Evolutionary conservation across 2,888 invertebrate species (phyloP), one percentile per base, ranked within the genome.

Genomic region (Hypsopygia costalis): DNA sequence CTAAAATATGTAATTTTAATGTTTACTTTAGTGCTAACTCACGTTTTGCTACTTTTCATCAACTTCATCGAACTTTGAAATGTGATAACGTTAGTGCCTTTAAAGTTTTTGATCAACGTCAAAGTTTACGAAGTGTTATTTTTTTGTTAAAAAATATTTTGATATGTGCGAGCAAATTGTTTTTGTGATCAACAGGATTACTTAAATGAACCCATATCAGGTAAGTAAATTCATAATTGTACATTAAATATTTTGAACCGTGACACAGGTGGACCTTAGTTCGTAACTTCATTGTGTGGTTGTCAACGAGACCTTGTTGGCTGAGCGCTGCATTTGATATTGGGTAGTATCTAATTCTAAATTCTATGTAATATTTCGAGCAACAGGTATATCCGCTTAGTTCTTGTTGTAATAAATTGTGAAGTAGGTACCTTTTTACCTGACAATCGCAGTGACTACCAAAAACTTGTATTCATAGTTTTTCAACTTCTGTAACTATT

Each of bases 41-140:
- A 8, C 34, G 31, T 32, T 35, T 40, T 25, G 31, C 11, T 27
- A 29, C 25, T 11, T 34, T 20, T 25, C 9, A 8, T 12, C 1
- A 25, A 28, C 11, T 40, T 36, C 33, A 34, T 31, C 6, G 22
- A 44, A 45, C 43, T 48, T 44, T 44, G 46, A 49, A 51, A 51
- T 55, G 62, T 62, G 61, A 58, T 62, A 55, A 53, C 54, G 51
- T 66, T 53, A 58, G 72, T 78, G 72, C 69, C 66, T 73, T 39
- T 70, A 52, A 70, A 80, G 77, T 79, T 81, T 77, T 73, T 71
- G 61, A 62, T 56, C 49, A 69, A 70, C 67, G 70, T 66, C 52
- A 53, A 63, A 68, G 55, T 67, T 62, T 50, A 61, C 59, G 41
- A 46, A 62, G 66, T 70, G 58, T 46, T 60, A 65, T 58, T 58